Evolutionary conservation across 2,888 invertebrate species (phyloP), one percentile per base, ranked within the genome.

Genomic region (Reticulitermes lucifugus): DNA sequence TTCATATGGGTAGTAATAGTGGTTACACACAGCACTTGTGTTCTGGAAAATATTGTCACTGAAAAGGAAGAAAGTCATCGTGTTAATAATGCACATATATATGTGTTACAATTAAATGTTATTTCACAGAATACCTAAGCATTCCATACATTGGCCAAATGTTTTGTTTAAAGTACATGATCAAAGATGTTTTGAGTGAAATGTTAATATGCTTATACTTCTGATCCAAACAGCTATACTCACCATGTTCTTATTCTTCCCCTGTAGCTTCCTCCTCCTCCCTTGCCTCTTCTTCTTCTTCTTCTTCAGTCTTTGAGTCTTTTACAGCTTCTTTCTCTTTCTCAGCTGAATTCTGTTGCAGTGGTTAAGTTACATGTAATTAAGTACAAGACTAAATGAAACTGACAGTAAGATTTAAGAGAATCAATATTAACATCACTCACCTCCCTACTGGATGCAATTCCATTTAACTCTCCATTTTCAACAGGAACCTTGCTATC

Each of bases 381-480:
- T 55, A 55, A 55, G 14, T 55, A 55, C 51, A 55, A 18, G 2
- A 55, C 55, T 55, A 0, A 14, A 18, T 55, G 51, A 12, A 51
- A 51, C 55, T 55, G 18, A 18, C 14, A 18, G 14, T 55, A 55
- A 55, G 14, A 55, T 5, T 14, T 55, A 55, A 55, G 14, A 55
- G 55, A 55, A 73, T 14, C 21, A 73, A 41, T 14, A 70, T 70
- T 25, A 29, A 0, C 41, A 35, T 18, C 41, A 79, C 84, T 86
- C 89, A 91, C 91, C 90, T 91, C 91, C 88, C 91, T 89, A 90
- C 91, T 91, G 75, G 90, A 90, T 82, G 90, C 88, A 87, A 90
- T 90, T 85, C 91, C 91, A 88, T 91, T 91, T 22, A 87, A 73
- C 79, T 82, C 80, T 55, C 86, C 85, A 81, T 88, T 87, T 83